phyloP scores from a whole-genome alignment of 1,140 invertebrate species.

The Pemphigus obesinymphae region DNA sequence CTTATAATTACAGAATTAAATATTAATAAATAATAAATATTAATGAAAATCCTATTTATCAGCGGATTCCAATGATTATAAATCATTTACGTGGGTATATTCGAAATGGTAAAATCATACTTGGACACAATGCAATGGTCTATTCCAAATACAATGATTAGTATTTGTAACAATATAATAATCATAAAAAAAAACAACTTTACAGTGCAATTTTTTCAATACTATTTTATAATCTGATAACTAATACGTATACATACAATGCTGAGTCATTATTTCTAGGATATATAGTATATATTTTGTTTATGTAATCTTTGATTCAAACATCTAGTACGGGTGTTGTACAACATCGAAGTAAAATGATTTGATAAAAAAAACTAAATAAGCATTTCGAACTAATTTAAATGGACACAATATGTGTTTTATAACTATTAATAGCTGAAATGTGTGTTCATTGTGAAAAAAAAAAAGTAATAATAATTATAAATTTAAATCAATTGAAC shows the following conservation, averaged over 20 bases:
- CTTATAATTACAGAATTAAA: neutral
- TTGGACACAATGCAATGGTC: neutral
- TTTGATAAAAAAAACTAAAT: neutral
- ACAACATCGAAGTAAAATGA: too few species aligned
- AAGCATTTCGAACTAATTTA: neutral
- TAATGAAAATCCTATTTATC: neutral
- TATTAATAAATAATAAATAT: neutral
- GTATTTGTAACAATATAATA: neutral
- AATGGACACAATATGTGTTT: too few species aligned
- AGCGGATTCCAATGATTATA: neutral
- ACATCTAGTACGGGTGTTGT: too few species aligned
- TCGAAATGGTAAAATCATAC: neutral
- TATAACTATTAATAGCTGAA: too few species aligned
- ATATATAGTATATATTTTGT: neutral
- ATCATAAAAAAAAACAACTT: neutral
- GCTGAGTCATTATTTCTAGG: neutral
- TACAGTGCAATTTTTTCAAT: slow-evolving; percentile 1
- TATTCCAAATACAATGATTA: neutral
- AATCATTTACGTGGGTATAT: neutral
- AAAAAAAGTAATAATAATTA: too few species aligned
- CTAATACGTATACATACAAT: neutral
- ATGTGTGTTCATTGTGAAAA: too few species aligned
- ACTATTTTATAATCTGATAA: neutral
- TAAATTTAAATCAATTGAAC: too few species aligned
- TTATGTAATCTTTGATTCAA: neutral